Evolutionary conservation across 2,888 invertebrate genomes (phyloP), one percentile per base, ranked within the genome.

Genomic region (Drosophila pullipes): DNA sequence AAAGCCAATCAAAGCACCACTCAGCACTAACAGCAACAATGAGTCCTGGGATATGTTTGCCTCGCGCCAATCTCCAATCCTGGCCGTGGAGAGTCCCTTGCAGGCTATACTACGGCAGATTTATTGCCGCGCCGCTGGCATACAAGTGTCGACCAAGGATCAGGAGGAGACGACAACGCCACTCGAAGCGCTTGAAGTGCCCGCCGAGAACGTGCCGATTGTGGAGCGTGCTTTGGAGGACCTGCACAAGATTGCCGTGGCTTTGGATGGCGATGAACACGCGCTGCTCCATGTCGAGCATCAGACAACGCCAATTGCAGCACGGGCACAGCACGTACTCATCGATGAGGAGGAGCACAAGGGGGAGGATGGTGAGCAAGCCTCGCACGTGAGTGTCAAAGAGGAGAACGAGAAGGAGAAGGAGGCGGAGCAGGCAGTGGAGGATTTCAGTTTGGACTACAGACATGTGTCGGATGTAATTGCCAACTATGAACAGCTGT

Each of bases 161-260:
- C 64, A 62, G 55, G 22, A 31, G 6, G 54, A 33, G 18, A 13
- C 49, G 0, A 64, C 52, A 52, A 10, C 28, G 31, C 11, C 67
- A 35, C 11, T 39, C 39, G 53, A 63, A 39, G 39, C 16, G 37
- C 57, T 55, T 9, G 54, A 25, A 18, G 75, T 61, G 67, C 80
- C 83, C 28, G 78, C 87, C 44, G 93, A 93, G 82, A 93, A 93
- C 82, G 88, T 93, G 81, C 93, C 93, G 18, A 90, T 92, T 37
- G 92, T 92, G 68, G 93, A 93, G 76, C 89, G 90, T 30, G 93
- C 92, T 2, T 80, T 93, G 31, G 75, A 85, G 50, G 93, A 93
- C 74, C 85, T 93, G 71, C 91, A 89, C 70, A 81, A 82, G 69
- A 83, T 92, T 59, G 85, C 92, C 31, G 67, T 70, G 10, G 83